Evolutionary conservation across 2,888 invertebrate species (phyloP), one percentile per base, ranked within the genome.

Genomic region (Morpho helenor): DNA sequence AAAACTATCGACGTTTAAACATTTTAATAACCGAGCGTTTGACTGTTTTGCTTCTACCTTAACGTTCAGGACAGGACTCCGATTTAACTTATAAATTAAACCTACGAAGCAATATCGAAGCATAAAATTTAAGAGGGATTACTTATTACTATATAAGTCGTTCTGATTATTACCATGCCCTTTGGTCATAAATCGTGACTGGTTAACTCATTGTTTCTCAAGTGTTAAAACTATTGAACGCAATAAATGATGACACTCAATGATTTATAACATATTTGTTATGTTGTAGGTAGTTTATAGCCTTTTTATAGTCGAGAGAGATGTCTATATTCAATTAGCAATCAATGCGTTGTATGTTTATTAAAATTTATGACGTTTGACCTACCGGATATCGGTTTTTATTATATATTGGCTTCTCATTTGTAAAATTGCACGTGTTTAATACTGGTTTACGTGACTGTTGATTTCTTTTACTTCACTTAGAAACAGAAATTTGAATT

Each of bases 61-160:
- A 43, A 51, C 23, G n/a, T 43, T 9, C n/a, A 3, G n/a, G 23
- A 23, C 43, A 51, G n/a, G 42, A 59, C 50, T 62, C 59, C 65
- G 62, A 53, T 62, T 67, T 64, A 64, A 57, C 63, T 42, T 51
- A 59, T 66, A 64, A 67, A 66, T 64, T 63, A 67, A 63, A 49
- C 54, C 63, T 64, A 64, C 1, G 60, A 62, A 57, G 57, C 62
- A 66, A 66, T 66, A 64, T 62, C 67, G 68, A 46, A 52, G 57
- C 57, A 49, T 58, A 58, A 53, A 58, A 53, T 45, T 53, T 44
- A 53, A 53, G 57, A 52, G 53, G 47, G 41, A 47, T 47, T 53
- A 53, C 46, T 39, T 41, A 9, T 40, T 46, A 46, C 46, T 53
- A 46, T 49, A 49, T 52, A 42, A 52, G 44, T 39, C 52, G 52